These are phyloP conservation scores for Eristalinus sepulchralis DNA, from an alignment of 2,888 invertebrate genomes.

Conservation along the genomic window DNA sequence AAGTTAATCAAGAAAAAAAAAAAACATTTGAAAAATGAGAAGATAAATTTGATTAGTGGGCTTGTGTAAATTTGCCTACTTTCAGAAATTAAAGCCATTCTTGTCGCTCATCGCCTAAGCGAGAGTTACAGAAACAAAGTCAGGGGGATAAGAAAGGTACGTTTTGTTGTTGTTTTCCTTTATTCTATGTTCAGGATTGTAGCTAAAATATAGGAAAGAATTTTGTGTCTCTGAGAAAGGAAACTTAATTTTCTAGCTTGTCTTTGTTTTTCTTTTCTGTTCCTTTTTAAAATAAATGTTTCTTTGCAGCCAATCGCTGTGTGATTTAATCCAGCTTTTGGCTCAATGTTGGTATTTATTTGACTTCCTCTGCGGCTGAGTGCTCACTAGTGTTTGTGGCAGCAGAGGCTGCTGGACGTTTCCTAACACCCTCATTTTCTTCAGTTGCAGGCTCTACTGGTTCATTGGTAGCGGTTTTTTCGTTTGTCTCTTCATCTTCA, in stretches of 20 bases:
- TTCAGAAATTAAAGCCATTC: constrained; percentile 27
- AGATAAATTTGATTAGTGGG: background rate
- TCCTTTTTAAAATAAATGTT: constrained; percentile 41
- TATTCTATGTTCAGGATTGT: constrained; percentile 14
- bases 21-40: constrained; percentile 13
- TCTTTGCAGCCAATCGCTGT: constrained; percentile 42
- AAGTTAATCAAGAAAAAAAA: background rate
- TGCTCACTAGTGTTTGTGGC: constrained; percentile 29
- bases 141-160: background rate
- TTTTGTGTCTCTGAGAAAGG: constrained; percentile 42
- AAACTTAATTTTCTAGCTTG: constrained; percentile 53
- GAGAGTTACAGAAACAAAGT: background rate
- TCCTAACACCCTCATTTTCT: constrained; percentile 72
- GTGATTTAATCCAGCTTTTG: constrained; percentile 49
- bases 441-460: background rate
- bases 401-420: constrained; percentile 62
- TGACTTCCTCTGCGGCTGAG: constrained; percentile 71
- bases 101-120: background rate
- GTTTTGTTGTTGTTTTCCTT: background rate
- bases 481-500: constrained; percentile 84
- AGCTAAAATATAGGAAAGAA: constrained; percentile 37
- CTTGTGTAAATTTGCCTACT: constrained; percentile 43
- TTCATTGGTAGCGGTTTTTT: constrained; percentile 65
- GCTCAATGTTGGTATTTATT: constrained; percentile 65
- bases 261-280: constrained; percentile 33